Evolutionary conservation across 1,140 invertebrate species (phyloP), one percentile per base, ranked within the genome.

Genomic region (Papilio dardanus): DNA sequence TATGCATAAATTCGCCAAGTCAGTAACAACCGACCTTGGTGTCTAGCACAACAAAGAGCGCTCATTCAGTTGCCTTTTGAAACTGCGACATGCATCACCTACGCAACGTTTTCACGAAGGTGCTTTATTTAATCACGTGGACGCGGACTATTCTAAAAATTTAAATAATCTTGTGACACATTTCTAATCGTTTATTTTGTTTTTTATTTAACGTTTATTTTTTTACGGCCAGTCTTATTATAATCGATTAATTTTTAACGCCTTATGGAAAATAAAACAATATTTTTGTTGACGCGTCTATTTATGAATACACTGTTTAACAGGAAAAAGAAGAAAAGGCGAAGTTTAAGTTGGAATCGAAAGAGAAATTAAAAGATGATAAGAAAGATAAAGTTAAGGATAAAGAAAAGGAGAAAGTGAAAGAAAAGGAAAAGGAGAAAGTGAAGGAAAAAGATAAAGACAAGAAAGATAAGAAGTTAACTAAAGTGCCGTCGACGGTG

Each of bases 391-490:
- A 92, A 78, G 85, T 91, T 30, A 95, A 93, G 82, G 93, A 89
- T n/a, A 94, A 95, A 78, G 85, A 83, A 8, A 88, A 84, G 42
- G 83, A 82, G 16, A 87, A 87, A 42, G 79, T 82, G 1, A 88
- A 94, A 76, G 93, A 91, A 94, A 73, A 94, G 35, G 93, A 94
- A 31, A 94, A 94, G 79, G 92, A 94, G 28, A 95, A 95, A 78
- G 89, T 94, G 7, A 96, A 96, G 78, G 95, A 96, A 40, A 96
- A 96, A 81, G 95, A 96, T 46, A 96, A 96, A 85, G 96, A 97
- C 78, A 96, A 96, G 89, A 95, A 96, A 84, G 95, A 95, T 88
- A 95, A 95, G 90, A 97, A 96, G 89, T 94, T 95, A 74, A 97
- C 88, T 1, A 94, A 93, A 81, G 85, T 86, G 54, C 93, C 89